Conservation (phyloP, 2,888 invertebrate species). For the Lasioglossum vierecki region DNA sequence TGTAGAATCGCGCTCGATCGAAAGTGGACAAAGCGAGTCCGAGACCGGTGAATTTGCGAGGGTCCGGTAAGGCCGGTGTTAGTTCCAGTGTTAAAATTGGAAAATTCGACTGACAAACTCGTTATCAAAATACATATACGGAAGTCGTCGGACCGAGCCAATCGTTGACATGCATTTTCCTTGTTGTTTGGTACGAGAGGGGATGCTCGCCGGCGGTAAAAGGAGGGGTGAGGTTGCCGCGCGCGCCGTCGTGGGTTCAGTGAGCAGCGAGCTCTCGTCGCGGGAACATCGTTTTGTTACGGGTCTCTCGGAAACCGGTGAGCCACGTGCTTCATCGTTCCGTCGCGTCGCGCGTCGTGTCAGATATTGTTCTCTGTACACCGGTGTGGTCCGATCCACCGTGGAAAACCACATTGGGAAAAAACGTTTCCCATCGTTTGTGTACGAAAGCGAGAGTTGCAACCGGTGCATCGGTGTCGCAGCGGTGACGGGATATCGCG, state of each 20-base stretch:
- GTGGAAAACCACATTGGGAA: neutral
- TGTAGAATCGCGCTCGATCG: neutral
- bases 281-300: slow-evolving; percentile 61
- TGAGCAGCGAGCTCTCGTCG: slow-evolving; percentile 79
- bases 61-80: neutral
- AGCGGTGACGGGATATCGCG: slow-evolving; percentile 31
- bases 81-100: neutral
- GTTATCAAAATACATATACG: neutral
- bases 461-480: slow-evolving; percentile 33
- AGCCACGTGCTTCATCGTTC: slow-evolving; percentile 72
- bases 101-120: neutral
- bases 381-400: neutral
- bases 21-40: neutral
- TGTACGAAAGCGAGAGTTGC: neutral
- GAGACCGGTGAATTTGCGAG: neutral
- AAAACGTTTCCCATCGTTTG: neutral
- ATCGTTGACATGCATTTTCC: slow-evolving; percentile 10
- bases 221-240: slow-evolving; percentile 30
- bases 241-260: slow-evolving; percentile 65
- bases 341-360: neutral
- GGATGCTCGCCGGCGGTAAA: slow-evolving; percentile 3
- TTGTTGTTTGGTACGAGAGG: neutral
- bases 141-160: neutral
- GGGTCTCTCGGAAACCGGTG: slow-evolving; percentile 26
- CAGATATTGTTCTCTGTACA: neutral